Evolutionary conservation across 2,888 invertebrate species (phyloP), one percentile per base, ranked within the genome.

Genomic region (Drosophila barbarae): DNA sequence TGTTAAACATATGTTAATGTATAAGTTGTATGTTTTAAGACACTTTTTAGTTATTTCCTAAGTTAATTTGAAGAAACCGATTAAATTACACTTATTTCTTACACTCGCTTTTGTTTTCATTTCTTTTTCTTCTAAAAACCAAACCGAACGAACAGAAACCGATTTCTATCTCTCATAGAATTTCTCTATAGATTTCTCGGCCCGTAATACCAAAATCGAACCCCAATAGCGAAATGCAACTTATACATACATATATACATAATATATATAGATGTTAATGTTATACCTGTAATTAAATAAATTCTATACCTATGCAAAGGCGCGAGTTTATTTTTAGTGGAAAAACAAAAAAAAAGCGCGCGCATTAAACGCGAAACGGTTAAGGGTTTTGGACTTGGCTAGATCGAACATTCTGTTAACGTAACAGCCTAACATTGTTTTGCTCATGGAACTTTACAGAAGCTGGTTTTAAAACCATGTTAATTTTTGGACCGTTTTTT

Each of bases 1-100:
- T 81, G 76, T 69, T 69, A 42, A 70, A 63, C 23, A 63, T 61
- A 69, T 70, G 63, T 69, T 70, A 51, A 39, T 64, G 64, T 69
- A 63, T 70, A 71, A 71, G 68, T 68, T 72, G 39, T 60, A 71
- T 74, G 72, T 73, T 75, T 83, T 83, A 83, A 83, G 83, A 78
- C 77, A 83, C 53, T 81, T 83, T 83, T 81, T 81, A 81, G 84
- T 84, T 79, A 84, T 77, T 79, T 83, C 55, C 83, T 86, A 84
- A 86, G 81, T 86, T 86, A 83, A 72, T 69, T 81, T 77, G 79
- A 80, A 76, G 72, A 81, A 79, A 74, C 65, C 72, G 69, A 79
- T 82, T 72, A 82, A 79, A 79, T 76, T 79, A 79, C 79, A 79
- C 67, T 82, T 82, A 81, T 73, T 80, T 84, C 76, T 51, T 77